These are phyloP conservation scores for Phoebastria nigripes DNA, from an alignment of 2,797 vertebrate species.

Conservation along the genomic window DNA sequence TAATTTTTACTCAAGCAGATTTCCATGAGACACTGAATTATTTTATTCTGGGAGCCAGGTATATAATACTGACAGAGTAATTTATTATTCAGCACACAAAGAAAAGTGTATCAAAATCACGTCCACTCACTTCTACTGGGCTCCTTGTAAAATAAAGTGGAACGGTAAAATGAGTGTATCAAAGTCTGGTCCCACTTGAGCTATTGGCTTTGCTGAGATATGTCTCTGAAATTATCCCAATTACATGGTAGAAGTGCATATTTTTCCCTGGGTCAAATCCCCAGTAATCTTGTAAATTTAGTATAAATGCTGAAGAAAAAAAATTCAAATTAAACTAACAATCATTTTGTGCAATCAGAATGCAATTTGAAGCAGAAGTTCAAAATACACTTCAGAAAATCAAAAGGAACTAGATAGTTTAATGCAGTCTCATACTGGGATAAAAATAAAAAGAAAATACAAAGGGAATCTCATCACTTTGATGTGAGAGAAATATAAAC, in stretches of 20 bases:
- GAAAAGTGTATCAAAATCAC: not conserved
- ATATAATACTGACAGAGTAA: not conserved
- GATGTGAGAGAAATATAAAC: not conserved
- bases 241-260: not conserved
- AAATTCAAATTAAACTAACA: not conserved
- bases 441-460: slow-evolving; percentile 35
- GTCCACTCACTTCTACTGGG: not conserved
- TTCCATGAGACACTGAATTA: not conserved
- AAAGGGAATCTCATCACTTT: slow-evolving; percentile 25
- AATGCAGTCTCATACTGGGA: not conserved
- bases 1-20: not conserved
- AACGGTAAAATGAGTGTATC: not conserved
- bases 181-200: not conserved
- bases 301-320: not conserved
- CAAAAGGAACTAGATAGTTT: not conserved
- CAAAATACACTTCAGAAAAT: slow-evolving; percentile 18
- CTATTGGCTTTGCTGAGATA: not conserved
- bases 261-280: not conserved
- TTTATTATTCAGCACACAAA: slow-evolving; percentile 6
- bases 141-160: not conserved
- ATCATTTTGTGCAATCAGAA: not conserved
- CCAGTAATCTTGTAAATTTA: not conserved
- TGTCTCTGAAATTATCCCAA: not conserved
- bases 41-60: not conserved
- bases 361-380: not conserved